A percentile compares a stretch with the other conserved stretches of the same genome.
Evolutionary conservation across 2,888 invertebrate genomes (phyloP).

Genomic region (Rutpela maculata): DNA sequence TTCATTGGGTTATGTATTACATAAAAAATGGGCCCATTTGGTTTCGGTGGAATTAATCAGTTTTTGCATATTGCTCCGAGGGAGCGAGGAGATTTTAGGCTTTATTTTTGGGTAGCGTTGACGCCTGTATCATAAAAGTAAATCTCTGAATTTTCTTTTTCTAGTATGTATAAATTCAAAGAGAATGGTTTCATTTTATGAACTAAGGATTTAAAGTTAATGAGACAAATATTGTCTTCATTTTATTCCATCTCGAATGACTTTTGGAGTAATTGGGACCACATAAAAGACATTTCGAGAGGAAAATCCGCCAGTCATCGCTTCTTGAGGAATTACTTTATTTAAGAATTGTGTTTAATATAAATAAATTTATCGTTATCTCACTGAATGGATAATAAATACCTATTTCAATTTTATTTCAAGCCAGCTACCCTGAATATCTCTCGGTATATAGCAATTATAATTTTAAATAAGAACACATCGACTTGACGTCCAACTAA

Average conservation of each 20-base stretch:
- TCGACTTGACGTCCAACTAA: no score
- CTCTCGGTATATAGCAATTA: no score
- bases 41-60: constrained; percentile 20
- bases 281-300: neutral
- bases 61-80: constrained; percentile 22
- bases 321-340: neutral
- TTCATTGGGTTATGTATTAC: neutral
- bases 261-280: neutral
- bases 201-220: constrained; percentile 5
- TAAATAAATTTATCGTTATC: neutral
- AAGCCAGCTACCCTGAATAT: no score
- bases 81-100: constrained; percentile 18
- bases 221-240: neutral
- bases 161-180: constrained; percentile 9
- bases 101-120: constrained; percentile 26
- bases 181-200: constrained; percentile 13
- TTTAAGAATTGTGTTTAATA: neutral
- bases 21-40: constrained; percentile 29
- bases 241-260: neutral
- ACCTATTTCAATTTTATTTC: no score
- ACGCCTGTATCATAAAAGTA: constrained; percentile 30
- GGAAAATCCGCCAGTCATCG: neutral
- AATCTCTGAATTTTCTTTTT: constrained; percentile 6
- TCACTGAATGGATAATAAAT: no score
- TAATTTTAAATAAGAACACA: no score